Percentiles rank a stretch among this genome's conserved stretches.
Conservation (phyloP, 2,888 invertebrate genomes). For the Axea sp. region DNA sequence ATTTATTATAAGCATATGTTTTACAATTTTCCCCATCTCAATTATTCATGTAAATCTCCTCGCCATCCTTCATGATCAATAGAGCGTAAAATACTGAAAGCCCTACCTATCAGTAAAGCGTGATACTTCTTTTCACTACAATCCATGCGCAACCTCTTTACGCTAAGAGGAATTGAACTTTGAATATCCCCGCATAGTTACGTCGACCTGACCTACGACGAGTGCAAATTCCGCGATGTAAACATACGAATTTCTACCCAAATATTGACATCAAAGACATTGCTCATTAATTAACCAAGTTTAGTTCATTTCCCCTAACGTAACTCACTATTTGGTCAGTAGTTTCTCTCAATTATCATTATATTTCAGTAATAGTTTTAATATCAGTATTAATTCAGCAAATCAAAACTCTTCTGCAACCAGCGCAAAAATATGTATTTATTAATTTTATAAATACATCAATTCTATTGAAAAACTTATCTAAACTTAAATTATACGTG, state of each 20-base stretch:
- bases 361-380: background rate
- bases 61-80: conserved; percentile 37
- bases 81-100: conserved; percentile 39
- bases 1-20: conserved; percentile 8
- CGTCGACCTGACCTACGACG: conserved; percentile 46
- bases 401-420: background rate
- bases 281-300: conserved; percentile 19
- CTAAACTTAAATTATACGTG: too few species aligned
- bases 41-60: conserved; percentile 30
- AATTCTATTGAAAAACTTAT: too few species aligned
- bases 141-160: conserved; percentile 36
- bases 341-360: conserved; percentile 11
- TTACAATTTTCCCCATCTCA: conserved; percentile 20
- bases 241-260: conserved; percentile 24
- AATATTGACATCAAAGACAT: conserved; percentile 14
- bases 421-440: background rate
- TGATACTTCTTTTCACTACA: conserved; percentile 25
- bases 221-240: conserved; percentile 44
- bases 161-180: conserved; percentile 47
- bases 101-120: conserved; percentile 17
- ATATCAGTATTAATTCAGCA: background rate
- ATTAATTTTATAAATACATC: too few species aligned
- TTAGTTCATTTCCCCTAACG: background rate
- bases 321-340: conserved; percentile 1
- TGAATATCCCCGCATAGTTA: conserved; percentile 39